Conservation (phyloP, 2,797 vertebrate genomes). For the Pterois miles region DNA sequence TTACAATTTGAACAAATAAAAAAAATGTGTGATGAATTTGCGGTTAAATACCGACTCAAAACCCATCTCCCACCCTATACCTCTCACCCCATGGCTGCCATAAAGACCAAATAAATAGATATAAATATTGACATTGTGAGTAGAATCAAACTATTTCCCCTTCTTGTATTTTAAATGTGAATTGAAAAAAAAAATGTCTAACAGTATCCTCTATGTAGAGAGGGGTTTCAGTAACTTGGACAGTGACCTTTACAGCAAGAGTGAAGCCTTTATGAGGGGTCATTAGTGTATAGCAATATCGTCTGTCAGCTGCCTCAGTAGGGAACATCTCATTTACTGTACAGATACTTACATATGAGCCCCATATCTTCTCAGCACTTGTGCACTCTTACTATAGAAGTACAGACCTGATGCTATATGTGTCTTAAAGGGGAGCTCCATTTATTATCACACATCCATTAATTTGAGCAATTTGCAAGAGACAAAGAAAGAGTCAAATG, state of each 20-base stretch:
- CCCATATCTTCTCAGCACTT: background rate
- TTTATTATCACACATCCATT: background rate
- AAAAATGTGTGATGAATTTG: too few relatives aligned
- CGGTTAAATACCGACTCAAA: too few relatives aligned
- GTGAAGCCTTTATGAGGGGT: background rate
- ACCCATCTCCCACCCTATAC: too few relatives aligned
- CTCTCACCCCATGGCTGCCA: background rate
- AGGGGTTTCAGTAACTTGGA: background rate
- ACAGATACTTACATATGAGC: background rate
- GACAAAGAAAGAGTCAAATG: background rate
- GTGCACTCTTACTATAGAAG: background rate
- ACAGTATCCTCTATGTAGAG: background rate
- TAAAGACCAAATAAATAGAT: background rate
- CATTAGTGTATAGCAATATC: conserved; percentile 6
- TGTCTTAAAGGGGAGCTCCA: background rate
- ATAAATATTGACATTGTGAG: background rate
- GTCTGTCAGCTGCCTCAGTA: conserved; percentile 2
- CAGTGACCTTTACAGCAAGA: conserved; percentile 5
- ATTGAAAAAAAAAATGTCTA: background rate
- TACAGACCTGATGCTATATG: background rate
- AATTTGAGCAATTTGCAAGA: background rate
- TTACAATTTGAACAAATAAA: too few relatives aligned
- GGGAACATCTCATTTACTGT: conserved; percentile 11
- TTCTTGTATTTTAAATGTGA: background rate
- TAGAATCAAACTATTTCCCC: background rate